Percentiles rank a stretch among this genome's conserved stretches.
phyloP scores from a whole-genome alignment of 2,797 vertebrate genomes.

The Eupleurogrammus muticus region DNA sequence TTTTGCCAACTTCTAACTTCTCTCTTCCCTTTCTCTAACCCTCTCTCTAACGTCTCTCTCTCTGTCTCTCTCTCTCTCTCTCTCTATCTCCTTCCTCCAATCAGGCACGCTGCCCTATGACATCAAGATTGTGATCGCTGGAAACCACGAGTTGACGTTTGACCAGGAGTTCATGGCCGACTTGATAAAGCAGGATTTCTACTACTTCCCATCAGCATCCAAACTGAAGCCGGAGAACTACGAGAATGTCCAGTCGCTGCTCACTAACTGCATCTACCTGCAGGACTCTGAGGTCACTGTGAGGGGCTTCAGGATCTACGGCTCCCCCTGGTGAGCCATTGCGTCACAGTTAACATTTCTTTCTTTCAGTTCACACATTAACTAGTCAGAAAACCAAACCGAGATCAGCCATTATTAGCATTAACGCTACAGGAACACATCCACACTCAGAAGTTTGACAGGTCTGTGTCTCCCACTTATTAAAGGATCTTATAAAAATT shows the following conservation, averaged over 20 bases:
- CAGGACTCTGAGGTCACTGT: slow-evolving; percentile 97
- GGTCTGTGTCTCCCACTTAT: no score
- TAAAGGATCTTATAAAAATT: no score
- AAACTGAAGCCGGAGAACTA: slow-evolving; percentile 97
- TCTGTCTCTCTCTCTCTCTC: not conserved
- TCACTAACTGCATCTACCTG: slow-evolving; percentile 98
- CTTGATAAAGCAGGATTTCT: slow-evolving; percentile 98
- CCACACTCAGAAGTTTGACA: no score
- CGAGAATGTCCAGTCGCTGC: slow-evolving; percentile 95
- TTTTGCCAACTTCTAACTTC: no score
- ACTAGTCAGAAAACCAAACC: no score
- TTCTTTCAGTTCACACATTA: no score
- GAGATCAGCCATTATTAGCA: no score
- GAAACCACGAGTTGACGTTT: slow-evolving; percentile 97
- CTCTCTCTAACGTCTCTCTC: not conserved
- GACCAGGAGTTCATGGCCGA: slow-evolving; percentile 99
- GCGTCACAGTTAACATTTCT: not conserved
- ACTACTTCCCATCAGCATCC: slow-evolving; percentile 96
- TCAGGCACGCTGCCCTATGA: slow-evolving; percentile 95
- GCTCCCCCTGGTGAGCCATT: slow-evolving; percentile 94
- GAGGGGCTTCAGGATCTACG: slow-evolving; percentile 93
- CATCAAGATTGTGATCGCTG: slow-evolving; percentile 96
- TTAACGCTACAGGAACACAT: no score
- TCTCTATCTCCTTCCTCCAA: not conserved
- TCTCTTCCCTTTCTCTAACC: not conserved